Base-by-base conservation (phyloP, 1,140 invertebrate species). In the Drosophila littoralis region DNA sequence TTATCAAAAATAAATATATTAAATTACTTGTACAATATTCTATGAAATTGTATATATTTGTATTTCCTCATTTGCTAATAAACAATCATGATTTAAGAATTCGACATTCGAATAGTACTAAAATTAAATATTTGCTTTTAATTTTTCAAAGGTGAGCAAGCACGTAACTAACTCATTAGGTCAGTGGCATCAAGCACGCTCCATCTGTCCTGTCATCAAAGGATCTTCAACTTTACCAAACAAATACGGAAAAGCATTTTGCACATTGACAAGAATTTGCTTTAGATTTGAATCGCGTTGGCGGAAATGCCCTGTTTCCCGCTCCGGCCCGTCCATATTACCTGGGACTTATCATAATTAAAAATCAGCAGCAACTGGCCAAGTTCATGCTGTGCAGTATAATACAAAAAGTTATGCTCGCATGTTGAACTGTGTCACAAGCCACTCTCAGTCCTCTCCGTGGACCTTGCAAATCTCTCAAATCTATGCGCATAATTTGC, bases 271-370 rank as follows among this genome's bases (percentile, higher is more conserved):
- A 74, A 74, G 76, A 80, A 88, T 88, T 83, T 88, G 84, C 66
- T 89, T 68, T 75, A 88, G 83, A 88, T 88, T 71, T 63, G 67
- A 70, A 88, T 88, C 83, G 79, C 72, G 57, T 60, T 54, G 17
- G 43, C 82, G 82, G 82, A 85, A 85, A 79, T 75, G 75, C 81
- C 33, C 15, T 33, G 42, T 59, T 40, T 9, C 9, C 15, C 9
- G 43, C 36, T 51, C 42, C 33, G 13, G 35, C 15, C 17, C 58
- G 51, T 55, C 48, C 52, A 10, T 75, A 38, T 66, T 5, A 66
- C 79, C 51, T 77, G 65, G 22, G 73, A 73, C 72, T 85, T 89
- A 88, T 88, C 83, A 74, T 88, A 88, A 88, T 88, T 89, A 88
- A 88, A 85, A 83, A 88, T 88, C 83, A 82, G 83, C 81, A 59